Base-by-base conservation (phyloP, 2,888 invertebrate genomes). In the Nemurella pictetii region DNA sequence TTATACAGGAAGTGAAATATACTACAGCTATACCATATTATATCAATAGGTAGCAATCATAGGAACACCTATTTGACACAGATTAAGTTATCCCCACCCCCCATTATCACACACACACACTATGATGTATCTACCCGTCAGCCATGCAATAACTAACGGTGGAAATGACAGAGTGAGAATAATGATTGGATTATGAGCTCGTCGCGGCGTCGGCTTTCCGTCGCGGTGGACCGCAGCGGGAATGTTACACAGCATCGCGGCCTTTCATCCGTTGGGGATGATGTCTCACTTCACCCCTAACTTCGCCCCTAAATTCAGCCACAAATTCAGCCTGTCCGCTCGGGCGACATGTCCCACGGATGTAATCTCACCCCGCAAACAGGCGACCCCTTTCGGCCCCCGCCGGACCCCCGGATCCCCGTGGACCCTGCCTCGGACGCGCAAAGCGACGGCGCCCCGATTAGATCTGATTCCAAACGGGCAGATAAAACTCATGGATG, bases 291-390 rank as follows among this genome's bases (percentile, higher is more conserved):
- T 75, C 28, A 5, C 75, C 27, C 28, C 28, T 12, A 20, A 25
- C 7, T 28, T 26, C 75, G 15, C 55, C 25, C 73, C 73, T 9
- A 73, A 20, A 3, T 73, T 20, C 73, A 25, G 7, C 75, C 75
- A n/a, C 9, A 28, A 75, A n/a, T 28, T 75, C 12, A 9, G 20
- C 28, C 75, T 75, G 75, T 9, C 75, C 75, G 55, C 9, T 20
- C 55, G 55, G 20, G 15, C 55, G 55, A 55, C 55, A 55, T 55
- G 55, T 55, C 55, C 55, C 55, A 12, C 55, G 75, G 75, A 75
- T 75, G 75, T 75, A 75, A 75, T 75, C 75, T 75, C 75, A 75
- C 26, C 75, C 75, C 2, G 75, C 25, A n/a, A n/a, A 75, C 75
- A 75, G 1, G 75, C 12, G 26, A 2, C 20, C 55, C 20, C 55